Evolutionary conservation across 2,113 vertebrate species (phyloP).

Genomic region (Corythaixoides concolor): DNA sequence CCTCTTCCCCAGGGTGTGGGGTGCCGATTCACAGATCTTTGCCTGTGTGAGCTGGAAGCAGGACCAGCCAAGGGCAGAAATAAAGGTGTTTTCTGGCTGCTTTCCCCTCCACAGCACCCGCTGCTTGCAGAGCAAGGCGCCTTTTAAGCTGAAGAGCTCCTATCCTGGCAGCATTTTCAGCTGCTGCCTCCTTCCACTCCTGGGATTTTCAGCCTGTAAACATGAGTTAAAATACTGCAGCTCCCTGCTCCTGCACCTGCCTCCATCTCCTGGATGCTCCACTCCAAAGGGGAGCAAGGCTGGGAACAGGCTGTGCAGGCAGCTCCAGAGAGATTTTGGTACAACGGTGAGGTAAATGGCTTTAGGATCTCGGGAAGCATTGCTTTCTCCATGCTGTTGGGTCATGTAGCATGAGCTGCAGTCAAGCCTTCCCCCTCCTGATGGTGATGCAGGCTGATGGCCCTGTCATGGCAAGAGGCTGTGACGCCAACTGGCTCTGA

Average conservation of each 20-base stretch:
- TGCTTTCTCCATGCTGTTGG: neutral
- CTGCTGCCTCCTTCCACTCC: neutral
- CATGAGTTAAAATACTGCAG: neutral
- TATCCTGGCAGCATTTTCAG: neutral
- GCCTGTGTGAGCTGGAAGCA: neutral
- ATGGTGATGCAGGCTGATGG: neutral
- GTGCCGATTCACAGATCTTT: neutral
- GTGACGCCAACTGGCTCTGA: neutral
- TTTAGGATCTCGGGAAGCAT: neutral
- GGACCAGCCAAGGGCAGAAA: neutral
- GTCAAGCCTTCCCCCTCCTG: neutral
- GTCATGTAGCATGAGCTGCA: neutral
- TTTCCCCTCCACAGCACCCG: neutral
- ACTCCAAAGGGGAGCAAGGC: neutral
- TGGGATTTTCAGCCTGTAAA: neutral
- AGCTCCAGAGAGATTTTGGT: neutral
- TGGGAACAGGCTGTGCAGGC: neutral
- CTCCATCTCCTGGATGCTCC: neutral
- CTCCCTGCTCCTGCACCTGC: neutral
- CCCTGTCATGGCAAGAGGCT: neutral
- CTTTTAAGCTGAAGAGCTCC: neutral
- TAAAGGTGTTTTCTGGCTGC: neutral
- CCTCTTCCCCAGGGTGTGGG: neutral
- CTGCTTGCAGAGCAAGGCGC: neutral
- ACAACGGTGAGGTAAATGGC: accelerated